Evolutionary conservation across 2,797 vertebrate genomes (phyloP).

Genomic region (Acropternis orthonyx): DNA sequence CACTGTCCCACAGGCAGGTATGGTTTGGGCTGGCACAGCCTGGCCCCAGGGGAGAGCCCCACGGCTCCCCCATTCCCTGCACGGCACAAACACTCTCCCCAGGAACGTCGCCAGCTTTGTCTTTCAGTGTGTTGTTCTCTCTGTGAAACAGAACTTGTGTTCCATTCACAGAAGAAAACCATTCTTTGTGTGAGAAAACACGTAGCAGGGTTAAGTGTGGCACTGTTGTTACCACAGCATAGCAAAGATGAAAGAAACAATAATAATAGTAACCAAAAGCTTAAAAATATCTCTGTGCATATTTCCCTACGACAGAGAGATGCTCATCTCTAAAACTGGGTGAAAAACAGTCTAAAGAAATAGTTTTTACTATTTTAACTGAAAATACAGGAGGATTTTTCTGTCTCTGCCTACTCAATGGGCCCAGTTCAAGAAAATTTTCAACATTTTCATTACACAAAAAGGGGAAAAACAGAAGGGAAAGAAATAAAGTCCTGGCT

Average conservation of each 20-base stretch:
- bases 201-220: neutral
- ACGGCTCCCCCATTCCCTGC: rapidly evolving
- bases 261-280: neutral
- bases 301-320: neutral
- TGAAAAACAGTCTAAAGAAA: neutral
- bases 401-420: neutral
- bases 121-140: neutral
- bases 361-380: neutral
- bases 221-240: neutral
- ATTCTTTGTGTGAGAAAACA: neutral
- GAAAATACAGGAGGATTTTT: neutral
- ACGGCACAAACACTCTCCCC: neutral
- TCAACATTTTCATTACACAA: neutral
- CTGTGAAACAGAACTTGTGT: neutral
- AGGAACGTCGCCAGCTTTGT: neutral
- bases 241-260: neutral
- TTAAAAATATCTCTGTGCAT: neutral
- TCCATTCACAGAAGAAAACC: neutral
- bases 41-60: neutral
- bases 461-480: neutral
- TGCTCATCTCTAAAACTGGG: neutral
- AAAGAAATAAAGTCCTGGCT: neutral
- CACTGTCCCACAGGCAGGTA: neutral
- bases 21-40: neutral
- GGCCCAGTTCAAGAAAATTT: neutral